Evolutionary conservation across 2,888 invertebrate species (phyloP), one percentile per base, ranked within the genome.

Genomic region (Morpho achilles): DNA sequence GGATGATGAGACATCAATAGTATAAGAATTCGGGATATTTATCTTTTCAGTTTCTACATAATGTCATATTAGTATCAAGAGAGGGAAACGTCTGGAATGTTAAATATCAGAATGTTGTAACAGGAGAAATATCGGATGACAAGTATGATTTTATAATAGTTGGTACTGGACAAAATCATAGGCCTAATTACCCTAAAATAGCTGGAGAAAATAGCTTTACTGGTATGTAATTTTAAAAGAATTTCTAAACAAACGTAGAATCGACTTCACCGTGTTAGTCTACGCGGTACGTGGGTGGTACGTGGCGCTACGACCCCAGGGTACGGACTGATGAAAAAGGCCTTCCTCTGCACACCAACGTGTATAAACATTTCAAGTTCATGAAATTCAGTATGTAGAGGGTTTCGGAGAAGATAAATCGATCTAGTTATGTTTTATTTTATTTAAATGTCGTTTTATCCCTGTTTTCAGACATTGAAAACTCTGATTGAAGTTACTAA

Each of bases 351-450:
- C 92, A 93, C 70, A 93, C 94, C 4, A 94, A 94, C 84, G 94
- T 95, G 94, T 95, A 95, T 70, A 92, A 91, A 71, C 87, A 92
- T 74, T 84, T 95, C 63, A 92, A 92, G 95, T 94, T 16, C 16
- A 16, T 16, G 16, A 16, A 16, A 16, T 16, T 16, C 16, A 16
- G 16, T 16, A 16, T 16, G 16, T 16, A 16, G 1, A 16, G 16
- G 16, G 16, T 16, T 16, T 16, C 16, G 16, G 16, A 1, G 16
- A 16, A 16, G 16, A 16, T 16, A 16, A 16, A 16, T 16, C 16
- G 16, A 16, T 16, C 16, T 16, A 16, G 16, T 16, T 16, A 16
- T 16, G 16, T 16, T 16, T 16, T 16, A 16, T 16, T 16, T 16
- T 1, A 1, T 16, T 16, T 16, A 1, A 1, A 16, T 16, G 16